Evolutionary conservation across 2,888 invertebrate species (phyloP), one percentile per base, ranked within the genome.

Genomic region (Agrotis clavis): DNA sequence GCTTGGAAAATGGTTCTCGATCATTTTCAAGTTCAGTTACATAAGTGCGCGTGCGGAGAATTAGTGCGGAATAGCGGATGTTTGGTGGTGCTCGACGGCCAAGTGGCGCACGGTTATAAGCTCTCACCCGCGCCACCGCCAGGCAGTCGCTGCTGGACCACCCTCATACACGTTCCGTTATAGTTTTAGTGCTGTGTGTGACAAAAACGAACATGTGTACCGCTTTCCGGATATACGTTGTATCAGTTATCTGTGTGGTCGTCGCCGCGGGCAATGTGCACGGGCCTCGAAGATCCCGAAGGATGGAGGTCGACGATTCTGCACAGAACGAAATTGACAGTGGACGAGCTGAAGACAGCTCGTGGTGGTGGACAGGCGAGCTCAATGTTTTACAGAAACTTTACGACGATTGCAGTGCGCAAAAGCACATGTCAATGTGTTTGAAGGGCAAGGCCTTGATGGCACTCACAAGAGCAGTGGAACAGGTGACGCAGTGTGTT

Each of bases 391-490:
- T 97, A 86, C 96, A 97, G 86, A 97, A 97, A 90, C 96, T 97
- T 83, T 97, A 97, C 87, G 97, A 97, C 81, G 97, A 97, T 87
- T 97, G 97, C 91, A 97, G 97, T 93, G 93, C 95, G 76, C 97
- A 96, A 81, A 96, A 96, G 88, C 97, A 97, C 87, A 95, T 97
- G 87, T 94, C 97, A 69, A 94, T 94, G 86, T 97, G 97, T 88
- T 93, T 97, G 67, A 97, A 97, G 90, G 96, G 97, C 83, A 97
- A 97, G 87, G 97, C 97, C 54, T 91, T 97, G 68, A 93, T 94
- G 72, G 97, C 97, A 16, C 92, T 97, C 61, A 94, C 96, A 56
- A 96, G 97, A 83, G 97, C 97, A 77, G 94, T 97, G 81, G 97
- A 97, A 81, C 97, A 97, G 95, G 97, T 97, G 93, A 94, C 73